A percentile compares a stretch with the other conserved stretches of the same genome.
These are phyloP conservation scores for Mizuhopecten yessoensis DNA, from an alignment of 1,140 invertebrate species.

Conservation along the genomic window DNA sequence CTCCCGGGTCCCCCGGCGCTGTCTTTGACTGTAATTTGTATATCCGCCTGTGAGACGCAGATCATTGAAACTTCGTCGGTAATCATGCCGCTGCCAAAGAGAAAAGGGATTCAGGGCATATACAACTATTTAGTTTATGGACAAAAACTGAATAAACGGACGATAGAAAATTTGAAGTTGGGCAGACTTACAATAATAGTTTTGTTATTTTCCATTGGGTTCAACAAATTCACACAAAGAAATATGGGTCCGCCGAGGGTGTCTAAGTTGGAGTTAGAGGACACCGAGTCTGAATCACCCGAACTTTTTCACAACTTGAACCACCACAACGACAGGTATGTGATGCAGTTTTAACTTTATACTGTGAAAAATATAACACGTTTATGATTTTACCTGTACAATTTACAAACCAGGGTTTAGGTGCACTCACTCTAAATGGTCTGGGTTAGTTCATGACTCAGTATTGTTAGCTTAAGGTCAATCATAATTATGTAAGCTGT, in stretches of 20 bases:
- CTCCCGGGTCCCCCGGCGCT: too few species aligned
- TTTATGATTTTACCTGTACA: too few species aligned
- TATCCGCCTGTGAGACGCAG: not conserved
- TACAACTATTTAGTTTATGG: conserved; percentile 24
- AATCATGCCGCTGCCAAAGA: not conserved
- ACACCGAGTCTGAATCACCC: not conserved
- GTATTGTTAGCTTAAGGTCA: too few species aligned
- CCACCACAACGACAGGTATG: not conserved
- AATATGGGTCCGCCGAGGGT: not conserved
- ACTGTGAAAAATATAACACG: too few species aligned
- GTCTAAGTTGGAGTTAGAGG: not conserved
- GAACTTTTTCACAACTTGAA: not conserved
- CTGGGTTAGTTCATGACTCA: too few species aligned
- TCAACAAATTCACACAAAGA: conserved; percentile 11
- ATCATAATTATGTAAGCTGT: too few species aligned
- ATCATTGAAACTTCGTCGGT: not conserved
- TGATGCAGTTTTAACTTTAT: not conserved
- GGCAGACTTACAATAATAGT: not conserved
- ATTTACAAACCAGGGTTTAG: too few species aligned
- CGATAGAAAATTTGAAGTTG: conserved; percentile 5
- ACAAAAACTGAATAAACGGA: not conserved
- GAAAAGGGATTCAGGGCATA: not conserved
- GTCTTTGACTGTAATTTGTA: too few species aligned
- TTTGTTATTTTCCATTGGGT: not conserved
- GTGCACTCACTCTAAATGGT: too few species aligned